Base-by-base conservation (phyloP, 2,888 invertebrate genomes). In the Polia nebulosa region DNA sequence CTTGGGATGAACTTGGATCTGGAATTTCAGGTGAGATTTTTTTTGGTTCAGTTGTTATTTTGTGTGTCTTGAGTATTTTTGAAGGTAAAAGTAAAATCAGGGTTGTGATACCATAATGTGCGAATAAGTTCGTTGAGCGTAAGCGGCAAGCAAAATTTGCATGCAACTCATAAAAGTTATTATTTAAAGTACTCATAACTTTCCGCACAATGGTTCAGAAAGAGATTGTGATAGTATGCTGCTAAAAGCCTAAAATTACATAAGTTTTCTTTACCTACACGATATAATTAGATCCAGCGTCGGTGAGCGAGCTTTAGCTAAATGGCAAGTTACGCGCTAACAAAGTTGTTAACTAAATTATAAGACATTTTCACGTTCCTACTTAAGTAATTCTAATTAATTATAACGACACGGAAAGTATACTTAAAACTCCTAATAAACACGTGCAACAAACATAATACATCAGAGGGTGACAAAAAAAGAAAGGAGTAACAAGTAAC, bases 331-430 rank as follows among this genome's bases (percentile, higher is more conserved):
- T 87, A 87, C 83, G 80, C 83, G 80, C 72, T 79, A 87, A 86
- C 88, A 88, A 89, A 90, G 87, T 90, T 89, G 84, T 85, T 90
- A 89, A 88, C 85, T 87, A 86, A 90, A 90, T 90, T 90, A 89
- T 87, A 89, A 81, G 85, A 87, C 89, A 83, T 88, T 88, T 87
- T 89, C 88, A 82, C 83, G 86, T 87, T 80, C 72, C 70, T 83
- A 85, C 89, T 86, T 85, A 77, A 81, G 84, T 83, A 83, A 88
- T 84, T 85, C 83, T 83, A 88, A 87, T 88, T 89, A 88, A 89
- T 89, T 89, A 89, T 87, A 85, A 86, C 83, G 80, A 85, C 81
- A 83, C 79, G 62, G 72, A 85, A 83, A 87, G 85, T 81, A 83
- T 82, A 80, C 85, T 86, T 80, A 63, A 72, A 82, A 82, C 71